Evolutionary conservation across 2,113 vertebrate genomes (phyloP).

Genomic region (Myotis brandtii): DNA sequence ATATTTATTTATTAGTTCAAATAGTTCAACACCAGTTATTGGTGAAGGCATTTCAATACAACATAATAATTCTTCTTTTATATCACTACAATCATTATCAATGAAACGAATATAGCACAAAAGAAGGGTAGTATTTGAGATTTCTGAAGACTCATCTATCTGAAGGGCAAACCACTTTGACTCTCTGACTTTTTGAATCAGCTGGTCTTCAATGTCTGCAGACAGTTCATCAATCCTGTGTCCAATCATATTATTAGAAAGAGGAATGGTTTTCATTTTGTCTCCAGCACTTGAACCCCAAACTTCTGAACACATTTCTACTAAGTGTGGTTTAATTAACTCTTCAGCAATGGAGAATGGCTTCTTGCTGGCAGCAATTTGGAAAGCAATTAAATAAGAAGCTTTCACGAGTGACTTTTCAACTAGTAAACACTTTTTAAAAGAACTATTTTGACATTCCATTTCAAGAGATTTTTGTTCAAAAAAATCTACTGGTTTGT

Average conservation of each 20-base stretch:
- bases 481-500: slow-evolving; percentile 79
- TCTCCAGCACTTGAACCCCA: slow-evolving; percentile 79
- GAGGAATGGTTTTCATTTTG: slow-evolving; percentile 76
- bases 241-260: slow-evolving; percentile 66
- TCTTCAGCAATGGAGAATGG: slow-evolving; percentile 76
- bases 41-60: slow-evolving; percentile 69
- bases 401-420: slow-evolving; percentile 80
- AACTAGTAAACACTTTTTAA: slow-evolving; percentile 77
- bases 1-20: slow-evolving; percentile 75
- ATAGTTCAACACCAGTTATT: slow-evolving; percentile 71
- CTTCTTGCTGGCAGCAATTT: slow-evolving; percentile 79
- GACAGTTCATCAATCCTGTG: slow-evolving; percentile 73
- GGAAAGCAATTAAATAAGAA: slow-evolving; percentile 81
- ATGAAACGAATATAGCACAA: slow-evolving; percentile 79
- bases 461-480: slow-evolving; percentile 80
- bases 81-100: slow-evolving; percentile 75
- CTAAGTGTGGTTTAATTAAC: slow-evolving; percentile 78
- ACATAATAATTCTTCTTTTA: slow-evolving; percentile 81
- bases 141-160: slow-evolving; percentile 69
- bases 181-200: slow-evolving; percentile 71
- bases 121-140: slow-evolving; percentile 59
- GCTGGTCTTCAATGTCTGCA: slow-evolving; percentile 77
- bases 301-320: slow-evolving; percentile 80
- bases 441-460: slow-evolving; percentile 75
- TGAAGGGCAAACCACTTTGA: slow-evolving; percentile 80